phyloP scores from a whole-genome alignment of 1,140 invertebrate species.

The Ips nitidus region DNA sequence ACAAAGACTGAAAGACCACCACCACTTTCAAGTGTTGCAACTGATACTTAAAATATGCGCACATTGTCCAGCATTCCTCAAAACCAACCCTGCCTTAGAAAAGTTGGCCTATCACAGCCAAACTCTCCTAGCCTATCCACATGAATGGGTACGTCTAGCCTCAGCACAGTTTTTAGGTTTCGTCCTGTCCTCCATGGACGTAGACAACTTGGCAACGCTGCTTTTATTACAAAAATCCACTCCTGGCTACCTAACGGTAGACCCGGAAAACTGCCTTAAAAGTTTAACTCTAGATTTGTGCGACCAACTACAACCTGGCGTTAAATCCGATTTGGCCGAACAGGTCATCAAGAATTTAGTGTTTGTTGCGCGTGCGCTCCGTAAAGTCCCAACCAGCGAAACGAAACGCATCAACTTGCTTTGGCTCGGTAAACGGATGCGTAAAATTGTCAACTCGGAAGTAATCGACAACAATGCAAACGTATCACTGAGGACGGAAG shows the following conservation, averaged over 20 bases:
- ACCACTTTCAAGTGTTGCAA: slow-evolving; percentile 71
- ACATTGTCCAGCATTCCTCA: slow-evolving; percentile 58
- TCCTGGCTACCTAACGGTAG: slow-evolving; percentile 63
- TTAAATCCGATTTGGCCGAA: slow-evolving; percentile 63
- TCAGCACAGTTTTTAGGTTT: slow-evolving; percentile 73
- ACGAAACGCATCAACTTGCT: slow-evolving; percentile 54
- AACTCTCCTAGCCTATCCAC: slow-evolving; percentile 61
- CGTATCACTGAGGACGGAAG: slow-evolving; percentile 63
- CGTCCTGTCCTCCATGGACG: slow-evolving; percentile 65
- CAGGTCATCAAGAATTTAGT: slow-evolving; percentile 74
- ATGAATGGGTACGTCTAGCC: slow-evolving; percentile 74
- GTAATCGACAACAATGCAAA: slow-evolving; percentile 61
- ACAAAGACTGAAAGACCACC: slow-evolving; percentile 64
- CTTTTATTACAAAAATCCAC: slow-evolving; percentile 53
- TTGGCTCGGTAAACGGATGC: slow-evolving; percentile 71
- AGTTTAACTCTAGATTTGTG: slow-evolving; percentile 72
- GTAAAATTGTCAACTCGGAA: slow-evolving; percentile 73
- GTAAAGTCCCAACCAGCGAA: slow-evolving; percentile 54
- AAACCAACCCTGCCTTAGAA: slow-evolving; percentile 45
- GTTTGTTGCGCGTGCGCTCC: slow-evolving; percentile 65
- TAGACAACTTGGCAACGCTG: slow-evolving; percentile 59
- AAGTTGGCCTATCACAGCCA: slow-evolving; percentile 56
- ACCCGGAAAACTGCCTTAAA: slow-evolving; percentile 62
- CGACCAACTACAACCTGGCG: slow-evolving; percentile 67
- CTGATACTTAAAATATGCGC: slow-evolving; percentile 63